Base-by-base conservation (phyloP, 2,888 invertebrate genomes). In the Anodontia alba region DNA sequence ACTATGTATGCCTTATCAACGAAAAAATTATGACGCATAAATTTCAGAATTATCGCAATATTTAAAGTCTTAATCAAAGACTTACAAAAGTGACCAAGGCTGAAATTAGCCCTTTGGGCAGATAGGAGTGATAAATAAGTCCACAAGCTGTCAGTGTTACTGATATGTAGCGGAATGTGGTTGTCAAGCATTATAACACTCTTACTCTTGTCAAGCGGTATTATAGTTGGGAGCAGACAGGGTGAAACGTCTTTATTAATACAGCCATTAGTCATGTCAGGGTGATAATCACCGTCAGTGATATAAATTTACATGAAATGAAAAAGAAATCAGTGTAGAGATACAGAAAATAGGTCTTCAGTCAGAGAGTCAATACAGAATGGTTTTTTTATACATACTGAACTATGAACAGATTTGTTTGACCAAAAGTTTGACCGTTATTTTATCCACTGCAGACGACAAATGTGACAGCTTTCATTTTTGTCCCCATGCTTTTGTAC, bases 171-270 rank as follows among this genome's bases (percentile, higher is more conserved):
- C n/a, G 54, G 54, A 54, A 54, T 54, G 54, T 54, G 26, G 54
- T 54, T 54, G 54, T 54, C 54, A 54, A 54, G 26, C 54, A 26
- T 38, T 38, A 8, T 38, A 12, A 38, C 12, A 12, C 12, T 8
- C 38, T 38, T 38, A 38, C 12, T 38, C 38, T 38, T 38, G 38
- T 38, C 38, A 38, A 38, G 38, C 38, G 38, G 26, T 54, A 54
- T 54, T 54, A 54, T 54, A 54, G 54, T 54, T 26, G 5, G 31
- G 38, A 5, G 33, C 62, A 62, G 62, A 62, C 62, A 20, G 62
- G 33, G 33, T 62, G 62, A 31, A 62, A 62, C 33, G 62, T 62
- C 62, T 62, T 62, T 62, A 62, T 62, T 62, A 62, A 62, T 62
- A 31, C 29, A 20, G 62, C 33, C 31, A 62, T 62, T 62, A 62